Conservation (phyloP, 1,140 invertebrate species). For the Rhagoletis pomonella region DNA sequence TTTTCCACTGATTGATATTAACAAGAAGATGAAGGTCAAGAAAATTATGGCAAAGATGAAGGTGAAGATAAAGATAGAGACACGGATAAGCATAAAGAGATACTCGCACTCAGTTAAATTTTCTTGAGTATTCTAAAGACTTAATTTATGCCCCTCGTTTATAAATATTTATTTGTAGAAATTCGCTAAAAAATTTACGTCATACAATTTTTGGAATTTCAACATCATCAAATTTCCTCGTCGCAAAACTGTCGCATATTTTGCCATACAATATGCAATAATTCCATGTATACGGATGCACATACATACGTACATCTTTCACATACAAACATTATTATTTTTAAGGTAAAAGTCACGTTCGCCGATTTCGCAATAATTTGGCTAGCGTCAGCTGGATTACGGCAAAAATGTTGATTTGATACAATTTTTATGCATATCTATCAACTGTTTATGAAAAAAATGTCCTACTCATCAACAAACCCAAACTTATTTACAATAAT, state of each 20-base stretch:
- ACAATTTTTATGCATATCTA: background rate
- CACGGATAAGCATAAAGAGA: too few relatives aligned
- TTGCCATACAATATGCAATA: background rate
- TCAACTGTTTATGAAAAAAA: background rate
- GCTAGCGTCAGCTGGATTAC: background rate
- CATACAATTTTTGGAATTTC: background rate
- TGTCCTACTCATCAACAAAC: background rate
- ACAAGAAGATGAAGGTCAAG: too few relatives aligned
- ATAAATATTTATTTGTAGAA: too few relatives aligned
- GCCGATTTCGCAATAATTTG: constrained; percentile 1
- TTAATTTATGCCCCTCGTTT: too few relatives aligned
- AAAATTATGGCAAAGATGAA: too few relatives aligned
- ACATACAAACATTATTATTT: constrained; percentile 11
- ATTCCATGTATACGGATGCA: background rate
- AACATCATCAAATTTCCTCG: background rate
- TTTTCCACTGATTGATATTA: too few relatives aligned
- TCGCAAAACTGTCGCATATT: background rate
- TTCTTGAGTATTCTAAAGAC: too few relatives aligned
- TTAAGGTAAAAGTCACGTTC: constrained; percentile 33
- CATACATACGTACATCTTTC: background rate
- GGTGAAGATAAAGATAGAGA: too few relatives aligned
- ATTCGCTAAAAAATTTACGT: too few relatives aligned
- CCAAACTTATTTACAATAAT: too few relatives aligned
- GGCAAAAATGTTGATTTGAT: background rate
- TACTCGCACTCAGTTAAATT: too few relatives aligned